Conservation (phyloP, 2,113 vertebrate genomes). For the Pantherophis guttatus region DNA sequence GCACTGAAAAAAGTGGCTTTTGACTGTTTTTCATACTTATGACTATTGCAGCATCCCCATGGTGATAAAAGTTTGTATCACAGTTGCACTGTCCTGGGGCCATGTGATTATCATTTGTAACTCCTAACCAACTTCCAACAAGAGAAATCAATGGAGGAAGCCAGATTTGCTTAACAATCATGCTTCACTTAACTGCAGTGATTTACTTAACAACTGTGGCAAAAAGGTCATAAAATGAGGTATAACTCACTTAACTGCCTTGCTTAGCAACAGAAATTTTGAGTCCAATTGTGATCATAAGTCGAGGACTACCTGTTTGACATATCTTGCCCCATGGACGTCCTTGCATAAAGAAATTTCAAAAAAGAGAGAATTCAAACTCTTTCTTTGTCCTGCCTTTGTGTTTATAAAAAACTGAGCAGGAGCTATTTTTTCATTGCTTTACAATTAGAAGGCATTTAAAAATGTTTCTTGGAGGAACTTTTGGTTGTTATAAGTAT, state of each 20-base stretch:
- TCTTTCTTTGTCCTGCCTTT: not conserved
- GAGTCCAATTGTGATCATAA: not conserved
- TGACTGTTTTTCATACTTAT: not conserved
- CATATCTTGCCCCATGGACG: not conserved
- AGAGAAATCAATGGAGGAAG: not conserved
- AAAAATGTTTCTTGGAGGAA: not conserved
- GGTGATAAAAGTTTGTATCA: not conserved
- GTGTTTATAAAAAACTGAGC: constrained; percentile 17
- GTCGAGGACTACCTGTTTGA: not conserved
- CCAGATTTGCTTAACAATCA: not conserved
- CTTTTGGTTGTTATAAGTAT: not conserved
- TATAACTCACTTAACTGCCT: not conserved
- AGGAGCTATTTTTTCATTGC: constrained; percentile 16
- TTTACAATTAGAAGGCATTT: not conserved
- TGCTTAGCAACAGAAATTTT: not conserved
- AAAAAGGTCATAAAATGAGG: not conserved
- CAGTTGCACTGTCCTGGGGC: not conserved
- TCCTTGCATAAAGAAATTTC: not conserved
- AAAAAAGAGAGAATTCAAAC: not conserved
- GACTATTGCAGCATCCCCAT: not conserved
- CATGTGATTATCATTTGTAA: not conserved
- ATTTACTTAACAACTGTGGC: not conserved
- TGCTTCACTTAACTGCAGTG: not conserved
- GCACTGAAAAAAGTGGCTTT: too few species aligned
- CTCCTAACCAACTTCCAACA: not conserved